These are phyloP conservation scores for Phyllotreta cruciferae DNA, from an alignment of 2,888 invertebrate species.

Conservation along the genomic window DNA sequence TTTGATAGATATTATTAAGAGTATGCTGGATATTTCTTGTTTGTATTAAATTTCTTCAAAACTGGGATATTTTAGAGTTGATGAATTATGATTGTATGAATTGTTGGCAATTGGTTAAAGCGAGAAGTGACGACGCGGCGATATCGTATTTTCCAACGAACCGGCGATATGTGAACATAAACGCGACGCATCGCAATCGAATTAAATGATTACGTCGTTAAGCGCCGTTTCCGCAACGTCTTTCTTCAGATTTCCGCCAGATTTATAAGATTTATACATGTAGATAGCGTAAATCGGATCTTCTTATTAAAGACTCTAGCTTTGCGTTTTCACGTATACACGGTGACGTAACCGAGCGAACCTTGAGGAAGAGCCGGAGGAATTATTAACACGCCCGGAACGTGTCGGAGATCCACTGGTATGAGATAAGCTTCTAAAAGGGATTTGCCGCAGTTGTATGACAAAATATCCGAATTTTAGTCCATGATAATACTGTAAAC, in stretches of 20 bases:
- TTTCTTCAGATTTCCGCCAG: conserved; percentile 45
- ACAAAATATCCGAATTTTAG: too few relatives aligned
- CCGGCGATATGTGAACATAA: conserved; percentile 55
- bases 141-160: conserved; percentile 43
- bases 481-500: too few relatives aligned
- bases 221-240: conserved; percentile 47
- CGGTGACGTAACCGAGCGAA: conserved; percentile 16
- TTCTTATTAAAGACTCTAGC: conserved; percentile 38
- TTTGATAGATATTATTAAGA: too few relatives aligned
- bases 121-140: conserved; percentile 20
- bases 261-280: conserved; percentile 46
- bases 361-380: conserved; percentile 17
- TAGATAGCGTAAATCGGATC: conserved; percentile 47
- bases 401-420: conserved; percentile 10
- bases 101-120: conserved; percentile 13
- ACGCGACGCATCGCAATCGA: conserved; percentile 54
- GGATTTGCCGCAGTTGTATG: conserved; percentile 2
- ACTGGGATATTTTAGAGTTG: too few relatives aligned
- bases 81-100: not conserved
- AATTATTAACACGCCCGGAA: conserved; percentile 24
- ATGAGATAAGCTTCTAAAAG: conserved; percentile 12
- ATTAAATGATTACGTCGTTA: conserved; percentile 55
- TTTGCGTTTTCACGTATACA: conserved; percentile 25
- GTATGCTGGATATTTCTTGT: too few relatives aligned
- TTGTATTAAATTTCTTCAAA: too few relatives aligned